Evolutionary conservation across 1,140 invertebrate species (phyloP).

Genomic region (Plodia interpunctella): DNA sequence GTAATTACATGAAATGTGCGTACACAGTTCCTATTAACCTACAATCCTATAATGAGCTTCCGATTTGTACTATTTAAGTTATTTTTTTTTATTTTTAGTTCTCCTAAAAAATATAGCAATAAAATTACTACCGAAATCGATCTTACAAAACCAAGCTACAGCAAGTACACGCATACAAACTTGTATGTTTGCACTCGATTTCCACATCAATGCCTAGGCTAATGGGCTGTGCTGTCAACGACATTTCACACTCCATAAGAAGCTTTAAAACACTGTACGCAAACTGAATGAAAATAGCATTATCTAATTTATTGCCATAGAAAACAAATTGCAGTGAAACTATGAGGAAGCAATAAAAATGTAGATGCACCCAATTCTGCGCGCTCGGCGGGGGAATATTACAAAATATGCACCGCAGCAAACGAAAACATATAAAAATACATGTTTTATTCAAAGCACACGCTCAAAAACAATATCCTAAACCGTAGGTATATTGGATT

Average conservation of each 20-base stretch:
- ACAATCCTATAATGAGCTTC: no score
- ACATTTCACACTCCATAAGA: neutral
- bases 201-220: neutral
- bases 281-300: neutral
- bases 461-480: conserved; percentile 44
- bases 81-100: no score
- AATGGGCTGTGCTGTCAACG: neutral
- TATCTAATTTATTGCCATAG: conserved; percentile 19
- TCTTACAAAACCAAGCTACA: no score
- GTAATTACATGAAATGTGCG: no score
- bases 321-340: conserved; percentile 18
- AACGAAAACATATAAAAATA: conserved; percentile 51
- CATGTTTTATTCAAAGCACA: conserved; percentile 57
- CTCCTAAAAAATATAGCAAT: no score
- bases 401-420: conserved; percentile 49
- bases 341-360: conserved; percentile 29
- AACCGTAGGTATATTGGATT: conserved; percentile 28
- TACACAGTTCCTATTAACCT: no score
- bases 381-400: conserved; percentile 32
- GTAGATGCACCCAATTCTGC: conserved; percentile 30
- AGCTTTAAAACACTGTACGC: neutral
- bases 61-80: no score
- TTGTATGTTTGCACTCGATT: neutral
- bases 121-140: no score
- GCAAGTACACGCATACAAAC: neutral